Base-by-base conservation (phyloP, 1,140 invertebrate species). In the Scaptomyza hsui region DNA sequence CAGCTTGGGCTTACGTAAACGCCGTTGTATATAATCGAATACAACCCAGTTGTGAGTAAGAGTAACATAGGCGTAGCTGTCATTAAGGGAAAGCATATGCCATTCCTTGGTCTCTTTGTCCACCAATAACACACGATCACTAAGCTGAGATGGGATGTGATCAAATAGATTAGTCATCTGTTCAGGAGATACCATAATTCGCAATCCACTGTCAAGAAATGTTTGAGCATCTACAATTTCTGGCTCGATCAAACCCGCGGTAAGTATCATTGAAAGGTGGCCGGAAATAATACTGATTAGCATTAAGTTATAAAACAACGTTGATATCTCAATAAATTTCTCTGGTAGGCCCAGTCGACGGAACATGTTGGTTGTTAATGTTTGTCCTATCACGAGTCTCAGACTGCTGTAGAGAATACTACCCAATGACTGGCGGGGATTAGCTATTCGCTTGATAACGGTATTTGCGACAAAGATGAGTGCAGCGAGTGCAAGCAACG, bases 1-100 rank as follows among this genome's bases (percentile, higher is more conserved):
- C 12, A 60, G 26, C 18, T 60, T 60, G 13, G 57, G 57, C 9
- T 39, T 15, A 1, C 5, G 1, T 0, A 48, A 45, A 3, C 44
- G 57, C 3, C 13, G 12, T 10, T 48, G 57, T 6, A 48, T 37
- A 39, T 16, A 60, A 0, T 60, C 19, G 1, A 48, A 7, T 35
- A 21, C 0, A 0, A 21, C 4, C 56, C 56, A 60, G 24, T 37
- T 19, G 3, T 60, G 19, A 1, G 44, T 19, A 1, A 21, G n/a
- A 10, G n/a, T 13, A 6, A 60, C 32, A 48, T 60, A 60, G 9
- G 45, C 32, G 37, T 24, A 60, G 10, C 13, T 60, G 4, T 60
- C 19, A 32, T 60, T 48, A 0, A 60, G 19, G 13, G 29, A 39
- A 18, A 24, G 15, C 13, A 48, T 19, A 32, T 60, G 44, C 1